A percentile compares a stretch with the other conserved stretches of the same genome.
Conservation (phyloP, 2,797 vertebrate genomes). For the Cynodonichthys magdalenae region DNA sequence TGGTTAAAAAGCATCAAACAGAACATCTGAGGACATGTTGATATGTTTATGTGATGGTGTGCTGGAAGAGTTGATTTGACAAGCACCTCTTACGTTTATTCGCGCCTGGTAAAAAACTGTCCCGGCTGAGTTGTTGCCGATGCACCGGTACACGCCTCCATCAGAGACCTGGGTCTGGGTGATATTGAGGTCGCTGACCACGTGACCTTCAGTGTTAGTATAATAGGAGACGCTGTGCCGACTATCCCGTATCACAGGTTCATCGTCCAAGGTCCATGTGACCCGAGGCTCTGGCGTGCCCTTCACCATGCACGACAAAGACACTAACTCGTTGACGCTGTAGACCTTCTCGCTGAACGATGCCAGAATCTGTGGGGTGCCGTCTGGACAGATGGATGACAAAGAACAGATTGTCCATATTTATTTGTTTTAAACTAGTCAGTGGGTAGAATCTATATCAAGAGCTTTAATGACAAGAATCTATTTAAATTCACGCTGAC, state of each 20-base stretch:
- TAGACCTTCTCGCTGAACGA: constrained; percentile 98
- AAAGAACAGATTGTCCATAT: constrained; percentile 13
- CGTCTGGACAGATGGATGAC: constrained; percentile 79
- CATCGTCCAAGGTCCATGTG: constrained; percentile 96
- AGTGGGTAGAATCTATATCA: not conserved
- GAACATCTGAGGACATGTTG: constrained; percentile 67
- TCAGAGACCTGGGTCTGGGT: constrained; percentile 95
- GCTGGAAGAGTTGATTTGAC: constrained; percentile 99
- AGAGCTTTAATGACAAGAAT: not conserved
- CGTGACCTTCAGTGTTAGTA: constrained; percentile 89
- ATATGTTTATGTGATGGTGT: constrained; percentile 84
- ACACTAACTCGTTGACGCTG: constrained; percentile 94
- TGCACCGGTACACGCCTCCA: constrained; percentile 97
- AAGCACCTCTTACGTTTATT: constrained; percentile 99
- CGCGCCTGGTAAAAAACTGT: constrained; percentile 99
- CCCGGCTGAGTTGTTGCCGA: constrained; percentile 98
- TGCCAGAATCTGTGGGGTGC: constrained; percentile 95
- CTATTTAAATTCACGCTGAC: too few relatives aligned
- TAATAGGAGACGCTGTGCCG: constrained; percentile 93
- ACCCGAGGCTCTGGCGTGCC: constrained; percentile 93
- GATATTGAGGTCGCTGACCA: constrained; percentile 97
- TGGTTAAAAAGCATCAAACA: constrained; percentile 16
- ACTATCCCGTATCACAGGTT: constrained; percentile 89
- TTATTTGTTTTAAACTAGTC: not conserved
- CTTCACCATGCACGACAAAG: constrained; percentile 94